phyloP scores from a whole-genome alignment of 2,888 invertebrate genomes.

The Bimastos eiseni region DNA sequence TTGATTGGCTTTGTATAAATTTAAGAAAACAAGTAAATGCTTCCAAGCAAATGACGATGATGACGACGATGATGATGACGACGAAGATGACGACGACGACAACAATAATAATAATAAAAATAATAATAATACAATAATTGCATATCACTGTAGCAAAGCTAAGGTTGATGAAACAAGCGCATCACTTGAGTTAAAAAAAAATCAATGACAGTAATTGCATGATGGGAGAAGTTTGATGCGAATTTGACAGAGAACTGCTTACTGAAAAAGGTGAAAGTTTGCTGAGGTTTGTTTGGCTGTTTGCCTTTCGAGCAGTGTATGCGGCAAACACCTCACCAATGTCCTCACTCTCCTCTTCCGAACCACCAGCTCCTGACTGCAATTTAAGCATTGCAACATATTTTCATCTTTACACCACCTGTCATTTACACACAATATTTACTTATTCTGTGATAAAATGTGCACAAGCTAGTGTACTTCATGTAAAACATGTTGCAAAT shows the following conservation, averaged over 20 bases:
- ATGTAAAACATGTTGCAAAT: too few species aligned
- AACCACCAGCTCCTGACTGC: not conserved
- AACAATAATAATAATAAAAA: too few species aligned
- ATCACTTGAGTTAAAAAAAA: too few species aligned
- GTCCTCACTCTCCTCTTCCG: conserved; percentile 8
- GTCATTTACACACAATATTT: not conserved
- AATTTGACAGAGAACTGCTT: not conserved
- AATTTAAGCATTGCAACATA: not conserved
- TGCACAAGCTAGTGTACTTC: too few species aligned
- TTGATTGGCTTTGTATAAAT: not conserved
- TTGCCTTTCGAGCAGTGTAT: conserved; percentile 5
- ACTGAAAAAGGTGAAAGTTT: conserved; percentile 30
- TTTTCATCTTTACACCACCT: not conserved
- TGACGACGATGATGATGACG: not conserved
- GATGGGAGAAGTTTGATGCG: not conserved
- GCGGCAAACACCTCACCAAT: conserved; percentile 15
- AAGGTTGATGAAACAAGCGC: too few species aligned
- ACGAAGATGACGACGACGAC: too few species aligned
- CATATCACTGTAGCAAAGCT: too few species aligned
- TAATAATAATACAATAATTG: too few species aligned
- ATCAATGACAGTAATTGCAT: too few species aligned
- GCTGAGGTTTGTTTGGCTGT: conserved; percentile 29
- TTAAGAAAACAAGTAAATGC: not conserved
- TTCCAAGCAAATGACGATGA: not conserved
- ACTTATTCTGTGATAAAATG: not conserved